These are phyloP conservation scores for Patella caerulea DNA, from an alignment of 2,888 invertebrate species.

Conservation along the genomic window DNA sequence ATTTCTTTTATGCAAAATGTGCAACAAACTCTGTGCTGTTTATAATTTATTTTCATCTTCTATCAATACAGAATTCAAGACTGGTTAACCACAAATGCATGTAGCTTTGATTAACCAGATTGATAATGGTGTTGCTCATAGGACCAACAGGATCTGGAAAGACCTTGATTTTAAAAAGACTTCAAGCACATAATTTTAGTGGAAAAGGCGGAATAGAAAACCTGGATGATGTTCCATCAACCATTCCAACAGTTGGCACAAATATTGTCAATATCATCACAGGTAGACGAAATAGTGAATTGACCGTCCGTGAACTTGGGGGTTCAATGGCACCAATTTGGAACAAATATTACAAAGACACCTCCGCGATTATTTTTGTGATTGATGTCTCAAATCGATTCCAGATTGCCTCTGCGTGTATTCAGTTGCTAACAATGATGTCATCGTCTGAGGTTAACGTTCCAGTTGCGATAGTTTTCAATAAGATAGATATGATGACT, in stretches of 20 bases:
- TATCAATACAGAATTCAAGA: too few relatives aligned
- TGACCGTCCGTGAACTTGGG: conserved; percentile 68
- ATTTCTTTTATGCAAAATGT: too few relatives aligned
- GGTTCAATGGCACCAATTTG: conserved; percentile 72
- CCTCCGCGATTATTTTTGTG: conserved; percentile 62
- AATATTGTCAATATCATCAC: conserved; percentile 63
- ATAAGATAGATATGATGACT: conserved; percentile 63
- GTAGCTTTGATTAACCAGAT: too few relatives aligned
- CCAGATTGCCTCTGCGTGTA: conserved; percentile 65
- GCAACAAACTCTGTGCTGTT: too few relatives aligned
- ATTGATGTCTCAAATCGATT: conserved; percentile 65
- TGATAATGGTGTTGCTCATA: conserved; percentile 65
- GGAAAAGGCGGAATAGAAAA: conserved; percentile 26
- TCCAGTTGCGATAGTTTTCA: conserved; percentile 64
- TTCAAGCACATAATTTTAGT: conserved; percentile 65
- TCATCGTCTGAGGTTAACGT: conserved; percentile 43
- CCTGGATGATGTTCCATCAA: conserved; percentile 53
- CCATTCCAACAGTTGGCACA: conserved; percentile 69
- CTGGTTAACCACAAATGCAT: too few relatives aligned
- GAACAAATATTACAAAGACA: conserved; percentile 67
- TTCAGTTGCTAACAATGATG: conserved; percentile 63
- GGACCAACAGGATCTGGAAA: conserved; percentile 69
- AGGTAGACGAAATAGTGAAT: conserved; percentile 48
- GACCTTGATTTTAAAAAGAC: conserved; percentile 66
- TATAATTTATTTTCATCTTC: too few relatives aligned